A percentile compares a stretch with the other conserved stretches of the same genome.
phyloP scores from a whole-genome alignment of 2,113 vertebrate genomes.

The Poeciliopsis prolifica region DNA sequence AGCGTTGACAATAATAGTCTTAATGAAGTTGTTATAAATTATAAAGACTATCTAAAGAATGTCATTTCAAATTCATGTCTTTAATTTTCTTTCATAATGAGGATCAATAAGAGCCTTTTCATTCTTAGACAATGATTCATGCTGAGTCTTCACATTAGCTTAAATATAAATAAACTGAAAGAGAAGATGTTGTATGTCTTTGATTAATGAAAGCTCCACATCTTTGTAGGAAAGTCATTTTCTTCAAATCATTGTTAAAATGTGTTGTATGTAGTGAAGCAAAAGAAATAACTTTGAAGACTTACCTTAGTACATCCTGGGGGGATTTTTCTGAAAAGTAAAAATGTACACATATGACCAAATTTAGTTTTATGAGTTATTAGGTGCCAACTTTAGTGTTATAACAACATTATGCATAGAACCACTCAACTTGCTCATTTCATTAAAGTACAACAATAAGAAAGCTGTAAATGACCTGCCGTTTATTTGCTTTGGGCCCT shows the following conservation, averaged over 20 bases:
- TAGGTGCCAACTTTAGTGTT: slow-evolving; percentile 35
- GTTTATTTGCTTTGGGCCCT: slow-evolving; percentile 51
- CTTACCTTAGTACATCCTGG: slow-evolving; percentile 80
- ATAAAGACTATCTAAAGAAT: slow-evolving; percentile 44
- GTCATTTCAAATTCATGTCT: slow-evolving; percentile 39
- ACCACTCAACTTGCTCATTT: slow-evolving; percentile 11
- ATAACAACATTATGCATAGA: slow-evolving; percentile 30
- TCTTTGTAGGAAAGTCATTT: background rate
- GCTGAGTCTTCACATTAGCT: slow-evolving; percentile 23
- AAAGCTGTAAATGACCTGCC: slow-evolving; percentile 47
- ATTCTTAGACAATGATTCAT: slow-evolving; percentile 19
- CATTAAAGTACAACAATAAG: slow-evolving; percentile 24
- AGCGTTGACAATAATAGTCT: slow-evolving; percentile 18
- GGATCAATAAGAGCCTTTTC: slow-evolving; percentile 39
- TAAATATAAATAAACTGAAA: slow-evolving; percentile 18
- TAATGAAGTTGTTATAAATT: slow-evolving; percentile 38
- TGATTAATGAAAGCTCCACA: slow-evolving; percentile 11
- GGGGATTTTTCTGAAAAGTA: slow-evolving; percentile 74
- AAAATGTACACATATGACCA: slow-evolving; percentile 15
- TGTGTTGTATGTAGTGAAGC: background rate
- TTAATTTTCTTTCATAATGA: slow-evolving; percentile 46
- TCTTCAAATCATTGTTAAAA: background rate
- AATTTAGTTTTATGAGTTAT: slow-evolving; percentile 30
- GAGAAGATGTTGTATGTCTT: background rate
- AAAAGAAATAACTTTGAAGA: slow-evolving; percentile 18